phyloP scores from a whole-genome alignment of 1,140 invertebrate species.

The Charaxes varanes region DNA sequence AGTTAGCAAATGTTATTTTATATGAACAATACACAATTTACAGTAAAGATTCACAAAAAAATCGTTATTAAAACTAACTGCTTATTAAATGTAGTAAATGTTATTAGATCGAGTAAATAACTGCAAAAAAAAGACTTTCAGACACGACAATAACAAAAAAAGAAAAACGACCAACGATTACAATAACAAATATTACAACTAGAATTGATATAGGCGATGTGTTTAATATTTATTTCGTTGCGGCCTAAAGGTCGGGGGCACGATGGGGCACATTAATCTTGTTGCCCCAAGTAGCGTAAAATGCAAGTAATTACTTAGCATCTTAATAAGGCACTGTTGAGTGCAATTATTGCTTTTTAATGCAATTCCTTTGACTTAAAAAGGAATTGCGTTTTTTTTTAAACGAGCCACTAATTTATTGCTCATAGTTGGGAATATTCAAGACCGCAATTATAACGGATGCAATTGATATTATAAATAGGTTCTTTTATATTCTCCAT shows the following conservation, averaged over 20 bases:
- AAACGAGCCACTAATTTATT: too few species aligned
- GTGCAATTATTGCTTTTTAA: constrained; percentile 13
- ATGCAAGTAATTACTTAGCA: constrained; percentile 22
- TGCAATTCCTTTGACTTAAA: constrained; percentile 4
- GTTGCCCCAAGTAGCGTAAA: constrained; percentile 22
- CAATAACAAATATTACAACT: constrained; percentile 16
- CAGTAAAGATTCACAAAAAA: too few species aligned
- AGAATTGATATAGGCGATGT: constrained; percentile 17
- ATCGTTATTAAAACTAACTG: too few species aligned
- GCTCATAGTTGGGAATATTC: too few species aligned
- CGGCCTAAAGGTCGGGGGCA: constrained; percentile 19
- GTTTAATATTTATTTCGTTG: constrained; percentile 20
- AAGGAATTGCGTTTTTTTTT: constrained; percentile 1
- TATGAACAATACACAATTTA: too few species aligned
- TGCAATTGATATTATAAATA: too few species aligned
- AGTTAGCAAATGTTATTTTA: too few species aligned
- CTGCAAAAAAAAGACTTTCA: not conserved
- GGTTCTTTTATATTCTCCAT: too few species aligned
- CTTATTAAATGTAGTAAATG: not conserved
- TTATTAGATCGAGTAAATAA: too few species aligned
- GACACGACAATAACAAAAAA: constrained; percentile 3
- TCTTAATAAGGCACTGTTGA: constrained; percentile 20
- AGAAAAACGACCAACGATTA: constrained; percentile 12
- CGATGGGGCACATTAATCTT: constrained; percentile 21
- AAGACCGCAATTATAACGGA: too few species aligned